Base-by-base conservation (phyloP, 2,797 vertebrate genomes). In the Xyrichtys novacula region DNA sequence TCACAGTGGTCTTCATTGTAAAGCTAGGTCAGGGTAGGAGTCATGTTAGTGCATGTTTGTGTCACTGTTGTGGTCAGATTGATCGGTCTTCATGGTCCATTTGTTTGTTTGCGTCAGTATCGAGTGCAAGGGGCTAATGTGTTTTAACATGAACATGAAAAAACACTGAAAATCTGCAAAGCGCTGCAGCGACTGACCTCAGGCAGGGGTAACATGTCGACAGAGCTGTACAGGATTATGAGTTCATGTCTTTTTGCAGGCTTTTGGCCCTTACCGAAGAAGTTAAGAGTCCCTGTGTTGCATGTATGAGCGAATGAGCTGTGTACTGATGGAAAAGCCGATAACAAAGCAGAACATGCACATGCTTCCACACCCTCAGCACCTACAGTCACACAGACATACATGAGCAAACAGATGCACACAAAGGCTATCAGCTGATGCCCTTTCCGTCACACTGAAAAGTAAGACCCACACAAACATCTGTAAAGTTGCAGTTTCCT, bases 11-110 rank as follows among this genome's bases (percentile, higher is more conserved):
- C 17, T 36, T 59, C 12, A 29, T n/a, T 23, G 53, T 31, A n/a
- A 49, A 66, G 16, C n/a, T 52, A 66, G 68, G 80, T 67, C 73
- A 74, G 48, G 19, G 26, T 47, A 46, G 58, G 16, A 44, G 50
- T 42, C 25, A n/a, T n/a, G 47, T 49, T 26, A 3, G 25, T 29
- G 47, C 17, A 16, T 49, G 47, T 49, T 20, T 48, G 47, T 28
- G 47, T 49, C 25, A n/a, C 25, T 11, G 47, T 49, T 12, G 5
- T 10, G 43, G 20, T 46, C 16, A 46, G 16, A 46, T 46, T 46
- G 44, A 46, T 46, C 22, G 43, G 14, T 23, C 43, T 20, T 44
- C 44, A 46, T 46, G 44, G 44, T 46, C 44, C 44, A 46, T 46
- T 46, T 46, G 44, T 20, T 42, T 42, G 40, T 46, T 46, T 46